These are phyloP conservation scores for Zosterops lateralis DNA, from an alignment of 2,113 vertebrate species.

Conservation along the genomic window DNA sequence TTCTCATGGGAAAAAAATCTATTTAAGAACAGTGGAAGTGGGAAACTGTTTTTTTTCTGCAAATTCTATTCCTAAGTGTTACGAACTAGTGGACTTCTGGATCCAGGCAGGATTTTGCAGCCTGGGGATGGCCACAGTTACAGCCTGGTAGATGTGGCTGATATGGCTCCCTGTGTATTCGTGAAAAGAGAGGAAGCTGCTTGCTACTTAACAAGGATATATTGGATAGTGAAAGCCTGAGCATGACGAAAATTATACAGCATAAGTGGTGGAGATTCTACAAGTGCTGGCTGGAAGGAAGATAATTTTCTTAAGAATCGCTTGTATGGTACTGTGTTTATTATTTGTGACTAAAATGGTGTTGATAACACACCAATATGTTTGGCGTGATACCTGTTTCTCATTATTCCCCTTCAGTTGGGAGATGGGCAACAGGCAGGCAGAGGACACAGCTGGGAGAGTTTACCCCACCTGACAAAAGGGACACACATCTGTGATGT, in stretches of 20 bases:
- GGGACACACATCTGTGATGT: no score
- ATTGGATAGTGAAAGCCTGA: neutral
- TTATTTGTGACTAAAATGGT: neutral
- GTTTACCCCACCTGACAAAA: rapidly evolving
- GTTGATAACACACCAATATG: neutral
- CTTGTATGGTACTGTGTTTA: neutral
- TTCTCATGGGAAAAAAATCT: neutral
- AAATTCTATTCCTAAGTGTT: neutral
- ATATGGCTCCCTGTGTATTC: neutral
- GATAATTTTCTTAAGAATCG: neutral
- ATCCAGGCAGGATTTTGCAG: neutral
- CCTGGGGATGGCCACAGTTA: no score
- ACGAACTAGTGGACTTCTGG: neutral
- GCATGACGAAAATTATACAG: neutral
- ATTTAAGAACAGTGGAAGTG: neutral
- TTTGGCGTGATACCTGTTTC: neutral
- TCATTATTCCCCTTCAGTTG: neutral
- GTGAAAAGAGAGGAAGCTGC: neutral
- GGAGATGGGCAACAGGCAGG: neutral
- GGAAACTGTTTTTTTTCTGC: neutral
- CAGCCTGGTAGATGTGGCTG: neutral
- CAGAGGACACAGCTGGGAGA: neutral
- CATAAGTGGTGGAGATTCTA: neutral
- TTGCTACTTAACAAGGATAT: neutral
- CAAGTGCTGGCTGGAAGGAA: neutral